Evolutionary conservation across 2,888 invertebrate genomes (phyloP).

Genomic region (Agapostemon virescens): DNA sequence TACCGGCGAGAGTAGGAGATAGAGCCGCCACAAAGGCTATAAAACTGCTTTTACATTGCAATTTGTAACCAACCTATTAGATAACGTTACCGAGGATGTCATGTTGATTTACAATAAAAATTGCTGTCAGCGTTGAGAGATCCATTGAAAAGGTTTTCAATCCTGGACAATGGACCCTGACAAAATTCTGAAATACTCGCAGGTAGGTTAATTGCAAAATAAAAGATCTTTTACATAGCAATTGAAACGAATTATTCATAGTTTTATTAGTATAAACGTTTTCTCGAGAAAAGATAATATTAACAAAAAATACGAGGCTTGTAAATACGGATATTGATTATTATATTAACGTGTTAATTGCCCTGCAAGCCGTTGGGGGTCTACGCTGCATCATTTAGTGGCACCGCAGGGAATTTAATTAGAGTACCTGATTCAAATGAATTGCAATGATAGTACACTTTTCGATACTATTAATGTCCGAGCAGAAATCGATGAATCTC

Average conservation of each 20-base stretch:
- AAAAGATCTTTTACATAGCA: background rate
- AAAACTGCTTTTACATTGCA: too few species aligned
- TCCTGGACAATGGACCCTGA: too few species aligned
- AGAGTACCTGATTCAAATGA: background rate
- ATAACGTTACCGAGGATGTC: too few species aligned
- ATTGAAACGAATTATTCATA: too few species aligned
- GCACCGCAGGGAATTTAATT: background rate
- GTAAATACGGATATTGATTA: background rate
- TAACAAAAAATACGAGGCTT: background rate
- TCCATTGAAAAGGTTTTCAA: too few species aligned
- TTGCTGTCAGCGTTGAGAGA: too few species aligned
- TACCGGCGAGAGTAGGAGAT: too few species aligned
- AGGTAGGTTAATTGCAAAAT: background rate
- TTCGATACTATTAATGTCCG: background rate
- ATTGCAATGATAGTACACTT: background rate
- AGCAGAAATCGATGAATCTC: background rate
- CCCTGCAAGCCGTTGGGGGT: background rate
- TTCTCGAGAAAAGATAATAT: constrained; percentile 2
- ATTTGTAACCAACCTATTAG: too few species aligned
- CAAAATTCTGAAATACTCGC: too few species aligned
- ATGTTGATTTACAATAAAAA: too few species aligned
- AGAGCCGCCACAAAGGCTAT: too few species aligned
- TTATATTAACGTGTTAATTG: background rate
- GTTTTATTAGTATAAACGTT: background rate
- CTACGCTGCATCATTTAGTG: background rate